Evolutionary conservation across 1,140 invertebrate species (phyloP).

Genomic region (Tetragonula clypearis): DNA sequence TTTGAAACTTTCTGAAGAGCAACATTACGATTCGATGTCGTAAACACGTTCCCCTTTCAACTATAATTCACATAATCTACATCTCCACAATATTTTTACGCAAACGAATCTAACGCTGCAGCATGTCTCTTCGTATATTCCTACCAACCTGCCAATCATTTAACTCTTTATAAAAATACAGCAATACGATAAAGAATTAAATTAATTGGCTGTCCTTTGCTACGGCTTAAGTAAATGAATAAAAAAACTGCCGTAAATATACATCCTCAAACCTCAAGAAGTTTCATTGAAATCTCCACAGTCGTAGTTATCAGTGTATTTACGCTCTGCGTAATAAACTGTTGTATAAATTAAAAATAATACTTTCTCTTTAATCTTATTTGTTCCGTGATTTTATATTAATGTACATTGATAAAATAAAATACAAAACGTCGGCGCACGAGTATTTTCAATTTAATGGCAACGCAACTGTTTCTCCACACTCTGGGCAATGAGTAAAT

Average conservation of each 20-base stretch:
- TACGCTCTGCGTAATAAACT: constrained; percentile 57
- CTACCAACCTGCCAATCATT: constrained; percentile 70
- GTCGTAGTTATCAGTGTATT: constrained; percentile 46
- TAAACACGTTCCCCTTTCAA: neutral
- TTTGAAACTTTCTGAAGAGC: constrained; percentile 51
- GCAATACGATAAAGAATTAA: constrained; percentile 75
- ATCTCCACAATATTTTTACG: neutral
- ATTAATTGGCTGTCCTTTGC: constrained; percentile 68
- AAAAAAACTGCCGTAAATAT: constrained; percentile 45
- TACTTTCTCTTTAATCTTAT: constrained; percentile 74
- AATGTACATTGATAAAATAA: constrained; percentile 60
- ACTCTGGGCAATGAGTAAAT: constrained; percentile 42
- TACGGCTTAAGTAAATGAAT: constrained; percentile 56
- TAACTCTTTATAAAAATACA: constrained; percentile 76
- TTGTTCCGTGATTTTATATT: constrained; percentile 58
- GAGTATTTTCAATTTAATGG: constrained; percentile 41
- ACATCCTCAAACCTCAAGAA: constrained; percentile 51
- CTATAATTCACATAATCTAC: neutral
- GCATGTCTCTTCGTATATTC: neutral
- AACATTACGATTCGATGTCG: constrained; percentile 41
- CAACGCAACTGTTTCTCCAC: neutral
- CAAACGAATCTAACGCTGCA: constrained; percentile 16
- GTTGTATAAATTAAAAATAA: constrained; percentile 75
- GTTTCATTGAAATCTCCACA: constrained; percentile 48
- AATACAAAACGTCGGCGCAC: constrained; percentile 58